A percentile compares a stretch with the other conserved stretches of the same genome.
phyloP scores from a whole-genome alignment of 2,888 invertebrate species.

The Spisula solida region DNA sequence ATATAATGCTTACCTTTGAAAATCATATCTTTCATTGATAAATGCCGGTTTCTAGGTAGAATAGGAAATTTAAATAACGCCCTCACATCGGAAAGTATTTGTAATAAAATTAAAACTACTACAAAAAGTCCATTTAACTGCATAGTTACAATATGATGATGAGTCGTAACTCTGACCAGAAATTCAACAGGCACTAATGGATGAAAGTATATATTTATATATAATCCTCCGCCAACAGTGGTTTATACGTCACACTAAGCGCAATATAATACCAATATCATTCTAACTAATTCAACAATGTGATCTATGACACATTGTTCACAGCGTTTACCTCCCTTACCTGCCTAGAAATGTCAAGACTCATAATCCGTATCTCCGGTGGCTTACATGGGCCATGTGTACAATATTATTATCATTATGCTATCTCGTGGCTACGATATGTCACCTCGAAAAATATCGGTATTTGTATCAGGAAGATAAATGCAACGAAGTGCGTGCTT shows the following conservation, averaged over 20 bases:
- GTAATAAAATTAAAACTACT: conserved; percentile 7
- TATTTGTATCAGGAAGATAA: no score
- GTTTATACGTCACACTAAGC: background rate
- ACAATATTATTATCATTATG: no score
- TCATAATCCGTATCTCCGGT: no score
- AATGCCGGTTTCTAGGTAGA: background rate
- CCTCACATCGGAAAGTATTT: background rate
- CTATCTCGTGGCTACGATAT: no score
- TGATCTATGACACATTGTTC: no score
- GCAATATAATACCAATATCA: background rate
- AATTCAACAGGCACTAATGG: background rate
- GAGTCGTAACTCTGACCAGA: background rate
- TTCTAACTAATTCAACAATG: background rate
- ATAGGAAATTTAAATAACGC: conserved; percentile 22
- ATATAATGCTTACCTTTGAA: conserved; percentile 1
- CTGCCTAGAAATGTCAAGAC: no score
- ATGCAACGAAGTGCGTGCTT: no score
- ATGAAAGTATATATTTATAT: conserved; percentile 12
- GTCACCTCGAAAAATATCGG: no score
- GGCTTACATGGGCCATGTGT: no score
- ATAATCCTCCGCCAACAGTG: background rate
- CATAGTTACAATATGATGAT: conserved; percentile 3
- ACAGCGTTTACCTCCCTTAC: no score
- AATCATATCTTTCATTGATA: conserved; percentile 7
- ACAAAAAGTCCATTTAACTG: conserved; percentile 29